Evolutionary conservation across 1,140 invertebrate genomes (phyloP).

Genomic region (Anastrepha obliqua): DNA sequence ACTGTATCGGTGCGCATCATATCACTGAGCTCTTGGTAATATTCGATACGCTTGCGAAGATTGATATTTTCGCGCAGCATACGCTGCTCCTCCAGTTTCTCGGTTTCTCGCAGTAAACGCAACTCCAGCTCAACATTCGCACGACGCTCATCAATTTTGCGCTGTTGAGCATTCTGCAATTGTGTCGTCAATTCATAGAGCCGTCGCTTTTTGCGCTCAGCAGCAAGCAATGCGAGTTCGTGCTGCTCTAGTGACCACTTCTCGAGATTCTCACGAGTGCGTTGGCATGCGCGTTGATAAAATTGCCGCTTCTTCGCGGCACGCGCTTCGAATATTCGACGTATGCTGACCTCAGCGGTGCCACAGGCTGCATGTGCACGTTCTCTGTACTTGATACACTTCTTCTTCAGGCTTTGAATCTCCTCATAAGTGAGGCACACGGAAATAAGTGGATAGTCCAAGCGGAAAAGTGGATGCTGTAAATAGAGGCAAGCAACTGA

Average conservation of each 20-base stretch:
- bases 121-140: constrained; percentile 62
- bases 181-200: constrained; percentile 62
- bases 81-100: constrained; percentile 61
- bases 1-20: constrained; percentile 9
- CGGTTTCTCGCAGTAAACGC: constrained; percentile 57
- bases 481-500: background rate
- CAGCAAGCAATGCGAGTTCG: constrained; percentile 53
- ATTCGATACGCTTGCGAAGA: constrained; percentile 60
- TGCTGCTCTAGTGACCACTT: constrained; percentile 62
- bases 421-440: constrained; percentile 66
- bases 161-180: constrained; percentile 59
- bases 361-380: constrained; percentile 57
- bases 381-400: constrained; percentile 55
- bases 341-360: constrained; percentile 51
- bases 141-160: constrained; percentile 61
- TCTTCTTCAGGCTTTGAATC: constrained; percentile 58
- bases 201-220: constrained; percentile 59
- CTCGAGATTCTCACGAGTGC: constrained; percentile 60
- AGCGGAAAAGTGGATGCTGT: constrained; percentile 66
- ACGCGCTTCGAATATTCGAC: constrained; percentile 59
- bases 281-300: constrained; percentile 61
- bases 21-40: constrained; percentile 59
- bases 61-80: constrained; percentile 60
- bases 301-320: constrained; percentile 58
- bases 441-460: constrained; percentile 62